Base-by-base conservation (phyloP, 2,113 vertebrate genomes). In the Alethe diademata region DNA sequence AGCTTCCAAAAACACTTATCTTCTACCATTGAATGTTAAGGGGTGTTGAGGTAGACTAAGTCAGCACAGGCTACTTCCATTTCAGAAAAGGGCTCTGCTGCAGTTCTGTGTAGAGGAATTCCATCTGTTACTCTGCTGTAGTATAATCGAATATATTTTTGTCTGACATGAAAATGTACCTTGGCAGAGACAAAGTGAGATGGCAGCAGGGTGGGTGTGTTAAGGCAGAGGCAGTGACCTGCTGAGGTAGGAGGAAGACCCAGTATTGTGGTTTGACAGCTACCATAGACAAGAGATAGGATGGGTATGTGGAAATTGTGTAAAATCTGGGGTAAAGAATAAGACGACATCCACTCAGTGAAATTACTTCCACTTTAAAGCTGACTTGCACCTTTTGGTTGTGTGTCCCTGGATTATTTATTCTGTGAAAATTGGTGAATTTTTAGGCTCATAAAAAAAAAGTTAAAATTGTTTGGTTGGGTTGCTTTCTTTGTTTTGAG, bases 231-330 rank as follows among this genome's bases (percentile, higher is more conserved):
- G 14, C 61, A 54, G 28, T 57, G 66, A 26, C 54, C 20, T 36
- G 23, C 29, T 29, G 67, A 71, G 35, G 53, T 4, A 20, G 40
- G 14, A 82, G 70, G 14, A 54, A 35, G 57, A 24, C 17, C 11
- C 19, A 53, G 0, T 22, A 3, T 22, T 50, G 35, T 3, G 0
- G 16, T n/a, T 74, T 35, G 57, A 40, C 26, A 78, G 2, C 29
- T 35, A 4, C 45, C 8, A 3, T 1, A 38, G 42, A 22, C 11
- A 62, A 26, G 11, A 3, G 22, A 28, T 40, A 15, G 1, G 15
- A 18, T 38, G 16, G 7, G 4, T 38, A 5, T 12, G 7, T 66
- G 38, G n/a, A 18, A 48, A 47, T 45, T 65, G 38, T 42, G 13
- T 58, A 31, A 57, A 88, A 87, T 58, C 23, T 24, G 72, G 35